Evolutionary conservation across 2,113 vertebrate genomes (phyloP).

Genomic region (Chaetura pelagica): DNA sequence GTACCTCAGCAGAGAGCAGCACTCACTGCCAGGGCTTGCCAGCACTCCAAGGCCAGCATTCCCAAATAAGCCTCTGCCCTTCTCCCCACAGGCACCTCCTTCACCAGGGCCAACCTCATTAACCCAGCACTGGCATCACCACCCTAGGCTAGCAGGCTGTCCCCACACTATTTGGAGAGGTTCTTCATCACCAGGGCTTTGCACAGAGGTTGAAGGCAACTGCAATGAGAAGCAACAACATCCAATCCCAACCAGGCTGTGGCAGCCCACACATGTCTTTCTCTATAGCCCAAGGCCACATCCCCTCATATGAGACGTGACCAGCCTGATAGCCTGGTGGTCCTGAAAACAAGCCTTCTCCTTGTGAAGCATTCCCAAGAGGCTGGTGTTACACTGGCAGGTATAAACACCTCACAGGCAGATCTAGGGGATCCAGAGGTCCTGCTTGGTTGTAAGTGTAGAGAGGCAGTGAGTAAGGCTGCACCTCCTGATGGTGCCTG

Average conservation of each 20-base stretch:
- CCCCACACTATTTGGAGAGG: background rate
- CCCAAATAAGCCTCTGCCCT: background rate
- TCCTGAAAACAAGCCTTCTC: background rate
- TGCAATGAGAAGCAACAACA: accelerated
- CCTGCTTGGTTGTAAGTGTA: background rate
- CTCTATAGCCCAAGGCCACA: background rate
- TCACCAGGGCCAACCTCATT: background rate
- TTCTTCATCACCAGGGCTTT: background rate
- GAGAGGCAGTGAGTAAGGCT: background rate
- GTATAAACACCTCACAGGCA: background rate
- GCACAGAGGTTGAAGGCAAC: background rate
- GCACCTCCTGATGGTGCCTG: accelerated
- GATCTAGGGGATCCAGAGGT: background rate
- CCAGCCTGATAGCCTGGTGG: background rate
- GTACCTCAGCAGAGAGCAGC: background rate
- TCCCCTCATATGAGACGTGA: accelerated
- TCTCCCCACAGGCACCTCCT: background rate
- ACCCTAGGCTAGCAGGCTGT: background rate
- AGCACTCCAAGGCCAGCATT: accelerated
- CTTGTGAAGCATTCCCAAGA: background rate
- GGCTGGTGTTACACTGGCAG: background rate
- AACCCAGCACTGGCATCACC: background rate
- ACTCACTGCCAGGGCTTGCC: background rate
- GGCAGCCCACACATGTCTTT: accelerated
- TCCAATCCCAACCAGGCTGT: background rate